phyloP scores from a whole-genome alignment of 2,113 vertebrate genomes.

The Okapia johnstoni region DNA sequence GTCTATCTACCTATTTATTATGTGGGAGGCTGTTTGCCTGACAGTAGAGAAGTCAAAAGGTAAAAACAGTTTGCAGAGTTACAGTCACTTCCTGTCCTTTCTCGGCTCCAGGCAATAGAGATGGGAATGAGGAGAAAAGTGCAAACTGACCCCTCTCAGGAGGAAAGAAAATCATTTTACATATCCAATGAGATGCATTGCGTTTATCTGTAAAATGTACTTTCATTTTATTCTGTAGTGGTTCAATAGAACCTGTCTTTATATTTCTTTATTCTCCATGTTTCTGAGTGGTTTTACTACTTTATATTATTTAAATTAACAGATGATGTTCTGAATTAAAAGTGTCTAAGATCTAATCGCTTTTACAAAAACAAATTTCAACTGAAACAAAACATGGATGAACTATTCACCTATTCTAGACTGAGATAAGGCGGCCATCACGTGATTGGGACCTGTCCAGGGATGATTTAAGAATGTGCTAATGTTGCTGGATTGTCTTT shows the following conservation, averaged over 20 bases:
- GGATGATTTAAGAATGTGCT: neutral
- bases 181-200: neutral
- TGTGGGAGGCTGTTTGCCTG: neutral
- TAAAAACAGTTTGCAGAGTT: neutral
- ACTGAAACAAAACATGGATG: neutral
- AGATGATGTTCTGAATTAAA: neutral
- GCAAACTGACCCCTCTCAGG: neutral
- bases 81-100: neutral
- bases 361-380: neutral
- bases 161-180: neutral
- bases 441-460: neutral
- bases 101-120: neutral
- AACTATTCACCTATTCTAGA: neutral
- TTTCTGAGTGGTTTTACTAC: neutral
- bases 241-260: neutral
- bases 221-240: neutral
- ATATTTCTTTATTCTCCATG: neutral
- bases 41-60: neutral
- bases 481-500: slow-evolving; percentile 9
- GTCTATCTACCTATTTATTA: neutral
- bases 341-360: neutral
- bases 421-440: neutral
- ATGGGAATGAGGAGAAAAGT: neutral
- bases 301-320: neutral
- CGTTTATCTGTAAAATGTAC: neutral